Evolutionary conservation across 2,113 vertebrate species (phyloP).

Genomic region (Xenopus laevis): DNA sequence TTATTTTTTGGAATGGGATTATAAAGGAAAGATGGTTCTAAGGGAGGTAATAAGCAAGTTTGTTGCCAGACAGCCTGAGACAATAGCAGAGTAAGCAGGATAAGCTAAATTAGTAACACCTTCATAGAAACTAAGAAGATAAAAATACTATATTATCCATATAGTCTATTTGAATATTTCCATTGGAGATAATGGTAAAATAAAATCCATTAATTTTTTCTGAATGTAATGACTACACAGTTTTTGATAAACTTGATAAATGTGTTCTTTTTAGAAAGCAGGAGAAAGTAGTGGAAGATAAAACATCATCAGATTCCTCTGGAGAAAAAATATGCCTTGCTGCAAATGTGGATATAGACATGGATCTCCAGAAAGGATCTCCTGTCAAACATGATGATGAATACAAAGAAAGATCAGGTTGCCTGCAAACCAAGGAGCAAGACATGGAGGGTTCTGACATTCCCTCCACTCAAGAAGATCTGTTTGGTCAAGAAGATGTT

Average conservation of each 20-base stretch:
- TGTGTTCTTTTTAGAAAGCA: conserved; percentile 51
- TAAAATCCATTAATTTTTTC: no score
- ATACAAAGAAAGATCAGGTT: background rate
- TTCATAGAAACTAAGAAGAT: no score
- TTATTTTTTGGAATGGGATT: no score
- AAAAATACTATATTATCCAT: no score
- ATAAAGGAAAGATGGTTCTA: no score
- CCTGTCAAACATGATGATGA: background rate
- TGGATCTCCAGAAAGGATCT: background rate
- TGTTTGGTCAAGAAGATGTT: conserved; percentile 72
- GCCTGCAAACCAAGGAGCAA: conserved; percentile 18
- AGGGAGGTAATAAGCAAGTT: no score
- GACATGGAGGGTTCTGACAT: conserved; percentile 61
- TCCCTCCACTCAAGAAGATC: conserved; percentile 82
- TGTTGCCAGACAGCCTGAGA: no score
- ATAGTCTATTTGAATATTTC: no score
- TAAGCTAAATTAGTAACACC: no score
- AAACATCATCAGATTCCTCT: conserved; percentile 55
- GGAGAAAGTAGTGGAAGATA: conserved; percentile 47
- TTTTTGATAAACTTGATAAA: background rate
- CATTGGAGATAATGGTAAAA: no score
- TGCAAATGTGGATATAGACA: background rate
- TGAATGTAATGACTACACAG: no score
- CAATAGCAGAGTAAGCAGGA: no score
- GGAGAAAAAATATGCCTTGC: conserved; percentile 5